Base-by-base conservation (phyloP, 2,797 vertebrate genomes). In the Dromococcyx pavoninus region DNA sequence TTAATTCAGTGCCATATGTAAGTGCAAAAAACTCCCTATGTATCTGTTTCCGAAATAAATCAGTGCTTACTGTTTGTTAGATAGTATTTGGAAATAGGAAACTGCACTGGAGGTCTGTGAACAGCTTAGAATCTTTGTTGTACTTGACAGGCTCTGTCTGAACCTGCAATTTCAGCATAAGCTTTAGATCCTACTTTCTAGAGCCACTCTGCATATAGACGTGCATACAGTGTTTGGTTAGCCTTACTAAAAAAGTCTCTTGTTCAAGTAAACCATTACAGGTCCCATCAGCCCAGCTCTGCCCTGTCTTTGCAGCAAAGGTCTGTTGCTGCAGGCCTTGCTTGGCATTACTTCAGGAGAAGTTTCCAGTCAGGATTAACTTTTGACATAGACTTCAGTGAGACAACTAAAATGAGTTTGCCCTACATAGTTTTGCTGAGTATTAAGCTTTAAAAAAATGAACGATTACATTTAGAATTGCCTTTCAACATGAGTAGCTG, bases 341-440 rank as follows among this genome's bases (percentile, higher is more conserved):
- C 56, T 88, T 93, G 43, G 30, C 82, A 43, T 73, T 78, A 81
- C 60, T 90, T 91, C 74, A 74, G 81, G 82, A 80, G 66, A 78
- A 1, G 21, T 82, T 93, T 93, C 71, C 70, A 84, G 41, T 81
- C 62, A 81, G 44, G 58, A 92, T 89, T 91, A 35, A 60, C 53
- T 95, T 95, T 88, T 96, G 58, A 88, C 66, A 27, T 50, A 88
- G 93, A 53, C 87, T 93, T 91, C 8, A 24, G 83, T 81, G 85
- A 86, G 75, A 73, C 69, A 79, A 37, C 75, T 86, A 44, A 30
- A 25, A 91, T 64, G 65, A 77, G 19, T 69, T 92, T 83, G 46
- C 32, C 72, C 82, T 92, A 51, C 61, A 35, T 88, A 66, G 60
- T 86, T 93, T 79, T 74, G 74, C 88, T 90, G 28, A 93, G 39